Percentiles rank a stretch among this genome's conserved stretches.
These are phyloP conservation scores for Quadroppia sp. DNA, from an alignment of 2,888 invertebrate genomes.

Conservation along the genomic window DNA sequence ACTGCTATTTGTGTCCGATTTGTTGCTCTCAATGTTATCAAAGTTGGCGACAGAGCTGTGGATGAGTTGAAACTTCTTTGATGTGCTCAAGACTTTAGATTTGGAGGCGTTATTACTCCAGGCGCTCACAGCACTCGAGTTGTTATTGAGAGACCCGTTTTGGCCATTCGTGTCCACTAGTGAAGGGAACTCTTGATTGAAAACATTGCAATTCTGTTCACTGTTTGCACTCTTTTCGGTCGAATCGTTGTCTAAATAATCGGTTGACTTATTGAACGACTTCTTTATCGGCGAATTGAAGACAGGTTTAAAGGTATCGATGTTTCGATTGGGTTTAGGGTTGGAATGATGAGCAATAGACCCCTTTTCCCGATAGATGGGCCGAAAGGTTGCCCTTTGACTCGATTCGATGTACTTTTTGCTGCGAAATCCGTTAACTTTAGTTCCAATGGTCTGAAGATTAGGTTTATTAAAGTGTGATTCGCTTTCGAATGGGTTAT, in stretches of 20 bases:
- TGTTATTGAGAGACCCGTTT: neutral
- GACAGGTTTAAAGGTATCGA: constrained; percentile 1
- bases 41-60: constrained; percentile 25
- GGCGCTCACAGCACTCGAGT: neutral
- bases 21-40: constrained; percentile 24
- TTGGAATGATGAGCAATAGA: neutral
- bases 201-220: constrained; percentile 19
- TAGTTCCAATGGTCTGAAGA: neutral
- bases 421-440: constrained; percentile 4
- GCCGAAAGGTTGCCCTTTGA: neutral
- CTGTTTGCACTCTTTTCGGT: neutral
- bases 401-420: constrained; percentile 17
- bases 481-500: constrained; percentile 14
- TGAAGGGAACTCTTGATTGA: constrained; percentile 16
- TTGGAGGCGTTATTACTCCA: constrained; percentile 13
- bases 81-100: constrained; percentile 29
- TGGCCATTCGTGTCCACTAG: neutral
- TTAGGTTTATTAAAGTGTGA: neutral
- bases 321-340: neutral
- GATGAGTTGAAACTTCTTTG: constrained; percentile 3
- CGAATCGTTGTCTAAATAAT: neutral
- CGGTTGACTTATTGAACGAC: neutral
- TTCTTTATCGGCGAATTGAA: constrained; percentile 7
- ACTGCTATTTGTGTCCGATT: neutral
- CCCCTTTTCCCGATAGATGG: neutral